Evolutionary conservation across 2,797 vertebrate species (phyloP).

Genomic region (Mormyrus proboscirostris): DNA sequence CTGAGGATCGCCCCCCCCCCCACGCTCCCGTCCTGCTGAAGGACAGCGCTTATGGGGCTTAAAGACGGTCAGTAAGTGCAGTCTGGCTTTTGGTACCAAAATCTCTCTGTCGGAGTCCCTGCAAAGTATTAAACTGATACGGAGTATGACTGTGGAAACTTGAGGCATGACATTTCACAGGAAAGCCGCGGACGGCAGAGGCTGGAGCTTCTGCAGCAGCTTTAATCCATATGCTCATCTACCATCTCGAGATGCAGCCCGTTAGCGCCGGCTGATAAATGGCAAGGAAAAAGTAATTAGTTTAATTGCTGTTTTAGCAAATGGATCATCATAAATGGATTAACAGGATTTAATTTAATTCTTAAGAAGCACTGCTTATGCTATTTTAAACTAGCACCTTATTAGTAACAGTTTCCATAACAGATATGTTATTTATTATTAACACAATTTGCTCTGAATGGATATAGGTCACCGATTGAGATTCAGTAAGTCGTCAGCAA

Average conservation of each 20-base stretch:
- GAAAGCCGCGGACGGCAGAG: not conserved
- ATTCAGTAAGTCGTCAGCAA: not conserved
- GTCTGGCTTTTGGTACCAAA: not conserved
- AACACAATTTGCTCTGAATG: conserved; percentile 4
- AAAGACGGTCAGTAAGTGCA: not conserved
- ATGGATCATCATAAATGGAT: conserved; percentile 16
- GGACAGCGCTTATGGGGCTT: not conserved
- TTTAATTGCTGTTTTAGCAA: conserved; percentile 12
- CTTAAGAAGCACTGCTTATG: conserved; percentile 15
- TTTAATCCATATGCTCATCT: not conserved
- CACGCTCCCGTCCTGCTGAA: not conserved
- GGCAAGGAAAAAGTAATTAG: conserved; percentile 11
- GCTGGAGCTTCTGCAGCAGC: not conserved
- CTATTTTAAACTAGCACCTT: conserved; percentile 18
- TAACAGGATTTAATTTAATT: conserved; percentile 25
- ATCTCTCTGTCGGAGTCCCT: not conserved
- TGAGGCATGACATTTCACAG: not conserved
- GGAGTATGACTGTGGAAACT: not conserved
- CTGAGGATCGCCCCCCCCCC: not conserved
- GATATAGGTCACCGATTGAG: not conserved
- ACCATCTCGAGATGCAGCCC: not conserved
- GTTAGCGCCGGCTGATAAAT: conserved; percentile 12
- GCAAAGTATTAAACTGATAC: not conserved
- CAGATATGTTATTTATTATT: conserved; percentile 5
- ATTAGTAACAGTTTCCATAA: conserved; percentile 15